Base-by-base conservation (phyloP, 1,140 invertebrate species). In the Drosophila tropicalis region DNA sequence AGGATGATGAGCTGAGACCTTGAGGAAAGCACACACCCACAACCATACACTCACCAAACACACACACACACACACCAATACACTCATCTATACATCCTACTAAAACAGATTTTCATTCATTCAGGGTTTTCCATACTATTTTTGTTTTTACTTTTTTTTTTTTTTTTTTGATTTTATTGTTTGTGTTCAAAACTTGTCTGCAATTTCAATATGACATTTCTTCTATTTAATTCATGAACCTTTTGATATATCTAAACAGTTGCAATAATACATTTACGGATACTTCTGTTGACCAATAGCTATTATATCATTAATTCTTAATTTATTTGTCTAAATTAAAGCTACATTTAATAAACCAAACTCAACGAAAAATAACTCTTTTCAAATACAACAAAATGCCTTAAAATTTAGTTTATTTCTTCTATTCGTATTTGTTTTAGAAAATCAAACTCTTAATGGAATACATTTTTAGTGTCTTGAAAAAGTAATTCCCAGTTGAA, bases 311-410 rank as follows among this genome's bases (percentile, higher is more conserved):
- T 87, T 85, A 85, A 82, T 87, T 82, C 75, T 87, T 86, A 86
- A 86, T 86, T 86, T 86, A 86, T 86, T 86, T 86, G 83, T 86
- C 82, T 86, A 86, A 86, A 86, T 86, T 86, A 86, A 86, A 86
- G 69, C 75, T 86, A 86, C 71, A 71, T 78, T 87, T 86, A 86
- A 86, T 87, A 86, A 80, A 79, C 60, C 62, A 84, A 66, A 80
- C 72, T 82, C 64, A 79, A 82, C 62, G 58, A 64, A 75, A 75
- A 29, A 70, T 15, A 71, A 69, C 65, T 12, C 10, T 0, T 13
- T 39, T 13, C 36, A 39, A 39, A 39, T 10, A 39, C 36, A 36
- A 36, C 34, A 10, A 36, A 36, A 10, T 36, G 10, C 34, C 10
- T 36, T 5, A 29, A 29, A 5, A 22, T 22, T 22, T 22, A 22